These are phyloP conservation scores for Siniperca knerii DNA, from an alignment of 2,113 vertebrate species.

Conservation along the genomic window DNA sequence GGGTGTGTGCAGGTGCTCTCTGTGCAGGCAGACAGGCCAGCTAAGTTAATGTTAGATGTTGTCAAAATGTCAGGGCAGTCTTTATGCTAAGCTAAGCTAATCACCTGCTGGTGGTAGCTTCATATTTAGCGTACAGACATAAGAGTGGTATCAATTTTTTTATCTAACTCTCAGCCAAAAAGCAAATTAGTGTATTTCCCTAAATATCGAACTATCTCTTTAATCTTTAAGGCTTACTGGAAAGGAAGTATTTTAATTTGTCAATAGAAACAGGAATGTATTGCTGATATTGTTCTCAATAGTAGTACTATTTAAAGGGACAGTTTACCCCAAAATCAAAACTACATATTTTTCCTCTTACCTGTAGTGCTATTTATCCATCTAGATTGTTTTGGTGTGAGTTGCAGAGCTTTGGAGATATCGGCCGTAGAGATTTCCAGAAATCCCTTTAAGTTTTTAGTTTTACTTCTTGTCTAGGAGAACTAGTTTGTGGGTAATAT, in stretches of 20 bases:
- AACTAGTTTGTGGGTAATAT: neutral
- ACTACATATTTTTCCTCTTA: no score
- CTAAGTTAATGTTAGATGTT: no score
- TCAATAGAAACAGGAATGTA: neutral
- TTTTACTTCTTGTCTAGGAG: no score
- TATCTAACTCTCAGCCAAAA: neutral
- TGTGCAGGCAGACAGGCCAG: no score
- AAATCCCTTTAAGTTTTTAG: neutral
- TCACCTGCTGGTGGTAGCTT: neutral
- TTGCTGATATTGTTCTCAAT: neutral
- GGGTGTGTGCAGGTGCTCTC: no score
- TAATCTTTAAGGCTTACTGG: neutral
- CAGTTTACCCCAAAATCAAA: no score
- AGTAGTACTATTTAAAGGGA: no score
- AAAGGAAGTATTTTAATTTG: neutral
- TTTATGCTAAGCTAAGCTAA: neutral
- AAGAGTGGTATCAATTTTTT: neutral
- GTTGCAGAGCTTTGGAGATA: no score
- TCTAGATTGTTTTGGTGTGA: no score
- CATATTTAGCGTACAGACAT: neutral
- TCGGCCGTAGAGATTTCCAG: no score
- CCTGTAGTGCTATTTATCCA: no score
- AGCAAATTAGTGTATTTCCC: neutral
- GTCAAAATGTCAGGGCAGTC: neutral
- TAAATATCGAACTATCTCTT: neutral